Base-by-base conservation (phyloP, 2,797 vertebrate genomes). In the Myotis vivesi region DNA sequence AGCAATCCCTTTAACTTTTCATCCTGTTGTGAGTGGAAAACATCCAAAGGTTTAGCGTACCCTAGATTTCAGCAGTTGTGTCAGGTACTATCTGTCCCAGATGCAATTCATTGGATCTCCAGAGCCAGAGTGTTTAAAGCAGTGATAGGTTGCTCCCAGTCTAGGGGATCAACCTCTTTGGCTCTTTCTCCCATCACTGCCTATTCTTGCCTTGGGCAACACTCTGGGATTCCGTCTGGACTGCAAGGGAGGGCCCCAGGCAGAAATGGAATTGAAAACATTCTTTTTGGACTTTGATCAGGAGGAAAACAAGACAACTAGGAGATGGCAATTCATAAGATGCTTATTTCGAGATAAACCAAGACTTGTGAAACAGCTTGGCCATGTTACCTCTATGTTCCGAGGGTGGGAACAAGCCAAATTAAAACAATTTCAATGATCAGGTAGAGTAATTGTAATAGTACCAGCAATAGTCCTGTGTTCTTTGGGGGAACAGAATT, bases 281-380 rank as follows among this genome's bases (percentile, higher is more conserved):
- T 33, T 79, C 15, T 20, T 33, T 92, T 81, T 90, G 53, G 33
- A 88, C 59, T 76, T 86, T 91, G 64, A 92, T 92, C 10, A 79
- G 64, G 76, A 94, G 83, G n/a, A 80, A 87, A 90, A 94, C 57
- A 86, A 86, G 22, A 15, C 87, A 92, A 82, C 36, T 23, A 3
- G 11, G 49, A 95, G 33, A 57, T 13, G 83, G 12, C 30, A 91
- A 90, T 77, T 94, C 30, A 25, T 75, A 64, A 85, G 8, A 87
- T 9, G 11, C 22, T 75, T 89, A 87, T 76, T 88, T 90, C 8
- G 33, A 88, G 51, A 85, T 10, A 85, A 17, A 71, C 1, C 49
- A 94, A 73, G 57, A 38, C 28, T 25, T 88, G 6, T 36, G 55
- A 92, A 89, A 55, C 36, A 91, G n/a, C 9, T 44, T 87, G 59